phyloP scores from a whole-genome alignment of 2,113 vertebrate species.

The Plecturocebus donacophilus region DNA sequence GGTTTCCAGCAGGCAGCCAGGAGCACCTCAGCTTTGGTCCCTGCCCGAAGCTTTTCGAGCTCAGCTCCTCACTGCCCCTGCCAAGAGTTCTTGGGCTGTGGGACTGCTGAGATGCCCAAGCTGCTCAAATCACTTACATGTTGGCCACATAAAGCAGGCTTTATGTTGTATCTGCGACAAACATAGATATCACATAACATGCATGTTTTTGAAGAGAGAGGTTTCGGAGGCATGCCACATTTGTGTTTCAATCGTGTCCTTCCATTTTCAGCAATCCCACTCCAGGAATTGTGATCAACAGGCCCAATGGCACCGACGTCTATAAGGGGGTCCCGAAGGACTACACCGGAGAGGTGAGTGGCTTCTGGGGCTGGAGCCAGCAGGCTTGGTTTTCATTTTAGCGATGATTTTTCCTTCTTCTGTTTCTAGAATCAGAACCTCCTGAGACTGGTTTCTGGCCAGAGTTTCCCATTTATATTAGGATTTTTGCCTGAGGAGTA shows the following conservation, averaged over 20 bases:
- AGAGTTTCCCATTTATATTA: neutral
- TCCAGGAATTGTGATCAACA: constrained; percentile 93
- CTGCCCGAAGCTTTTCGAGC: neutral
- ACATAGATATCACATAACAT: fast-evolving
- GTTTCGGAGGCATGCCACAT: fast-evolving
- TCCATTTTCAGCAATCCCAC: constrained; percentile 93
- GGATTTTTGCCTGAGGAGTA: neutral
- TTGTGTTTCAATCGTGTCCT: neutral
- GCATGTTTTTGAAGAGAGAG: neutral
- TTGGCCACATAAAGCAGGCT: fast-evolving
- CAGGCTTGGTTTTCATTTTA: fast-evolving
- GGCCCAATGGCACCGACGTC: constrained; percentile 95
- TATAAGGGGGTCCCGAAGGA: constrained; percentile 94
- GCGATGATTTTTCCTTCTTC: neutral
- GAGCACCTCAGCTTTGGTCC: fast-evolving
- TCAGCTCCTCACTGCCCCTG: neutral
- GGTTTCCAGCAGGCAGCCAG: neutral
- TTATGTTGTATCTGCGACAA: neutral
- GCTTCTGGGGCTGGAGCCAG: fast-evolving
- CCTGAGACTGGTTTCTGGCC: neutral
- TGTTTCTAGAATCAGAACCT: neutral
- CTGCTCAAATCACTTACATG: fast-evolving
- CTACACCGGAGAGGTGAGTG: constrained; percentile 89
- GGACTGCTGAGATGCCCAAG: neutral
- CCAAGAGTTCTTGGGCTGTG: neutral